Conservation (phyloP, 92 coral and sea anemone species). For the Phymanthus crucifer region DNA sequence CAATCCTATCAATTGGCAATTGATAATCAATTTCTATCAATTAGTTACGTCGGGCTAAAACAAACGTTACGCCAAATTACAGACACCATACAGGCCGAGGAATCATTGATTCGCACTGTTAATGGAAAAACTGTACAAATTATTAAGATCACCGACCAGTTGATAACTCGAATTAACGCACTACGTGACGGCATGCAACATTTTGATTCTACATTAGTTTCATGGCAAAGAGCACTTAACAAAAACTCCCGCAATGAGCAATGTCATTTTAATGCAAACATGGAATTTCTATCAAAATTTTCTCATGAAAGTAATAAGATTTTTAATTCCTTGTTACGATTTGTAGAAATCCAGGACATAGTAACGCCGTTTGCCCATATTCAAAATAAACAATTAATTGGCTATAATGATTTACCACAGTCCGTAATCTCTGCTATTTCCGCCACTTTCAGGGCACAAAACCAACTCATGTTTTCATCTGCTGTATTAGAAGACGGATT, state of each 20-base stretch:
- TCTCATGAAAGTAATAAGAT: constrained; percentile 35
- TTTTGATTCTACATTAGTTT: neutral
- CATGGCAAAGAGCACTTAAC: constrained; percentile 4
- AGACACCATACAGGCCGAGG: neutral
- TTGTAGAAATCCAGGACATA: constrained; percentile 40
- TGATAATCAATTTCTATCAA: no score
- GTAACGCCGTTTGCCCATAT: constrained; percentile 12
- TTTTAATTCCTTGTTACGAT: constrained; percentile 28
- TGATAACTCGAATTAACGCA: constrained; percentile 4
- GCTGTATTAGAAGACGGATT: neutral
- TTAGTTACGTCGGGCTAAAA: no score
- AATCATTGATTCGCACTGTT: constrained; percentile 6
- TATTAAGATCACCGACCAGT: constrained; percentile 13
- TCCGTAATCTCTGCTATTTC: constrained; percentile 17
- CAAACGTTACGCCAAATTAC: constrained; percentile 6
- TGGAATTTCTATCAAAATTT: constrained; percentile 30
- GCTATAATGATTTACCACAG: constrained; percentile 31
- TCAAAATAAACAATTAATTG: constrained; percentile 9
- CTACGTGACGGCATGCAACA: neutral
- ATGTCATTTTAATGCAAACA: constrained; percentile 19
- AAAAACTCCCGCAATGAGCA: constrained; percentile 9
- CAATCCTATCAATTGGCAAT: no score
- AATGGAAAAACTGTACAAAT: constrained; percentile 47
- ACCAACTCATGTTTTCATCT: neutral
- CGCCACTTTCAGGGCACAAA: neutral